Conservation (phyloP, 2,888 invertebrate species). For the Plemyria rubiginata region DNA sequence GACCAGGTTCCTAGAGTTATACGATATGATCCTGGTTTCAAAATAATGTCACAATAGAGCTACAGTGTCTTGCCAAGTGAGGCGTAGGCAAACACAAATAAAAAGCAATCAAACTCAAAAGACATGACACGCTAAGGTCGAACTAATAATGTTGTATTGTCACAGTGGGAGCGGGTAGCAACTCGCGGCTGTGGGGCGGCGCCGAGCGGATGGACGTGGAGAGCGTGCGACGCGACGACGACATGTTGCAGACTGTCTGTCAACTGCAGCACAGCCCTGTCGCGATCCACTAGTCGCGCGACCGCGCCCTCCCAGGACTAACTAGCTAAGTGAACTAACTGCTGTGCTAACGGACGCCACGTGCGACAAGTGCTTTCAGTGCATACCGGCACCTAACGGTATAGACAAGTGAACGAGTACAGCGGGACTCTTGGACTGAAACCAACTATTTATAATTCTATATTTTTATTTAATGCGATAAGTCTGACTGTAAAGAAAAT, state of each 20-base stretch:
- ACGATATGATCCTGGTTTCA: no score
- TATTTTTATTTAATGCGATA: slow-evolving; percentile 83
- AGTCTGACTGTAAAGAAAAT: slow-evolving; percentile 81
- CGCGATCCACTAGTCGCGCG: slow-evolving; percentile 89
- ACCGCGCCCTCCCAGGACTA: slow-evolving; percentile 11
- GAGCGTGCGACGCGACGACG: slow-evolving; percentile 73
- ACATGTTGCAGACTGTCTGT: slow-evolving; percentile 93
- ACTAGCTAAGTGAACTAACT: slow-evolving; percentile 27
- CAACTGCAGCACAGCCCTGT: slow-evolving; percentile 95
- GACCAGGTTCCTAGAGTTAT: no score
- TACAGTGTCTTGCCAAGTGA: no score
- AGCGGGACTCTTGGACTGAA: slow-evolving; percentile 63
- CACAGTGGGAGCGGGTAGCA: slow-evolving; percentile 58
- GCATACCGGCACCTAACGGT: not conserved
- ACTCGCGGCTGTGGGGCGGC: slow-evolving; percentile 62
- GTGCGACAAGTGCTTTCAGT: slow-evolving; percentile 9
- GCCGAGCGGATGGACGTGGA: slow-evolving; percentile 91
- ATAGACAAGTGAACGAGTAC: slow-evolving; percentile 8
- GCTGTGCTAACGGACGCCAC: slow-evolving; percentile 1
- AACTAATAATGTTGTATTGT: slow-evolving; percentile 21
- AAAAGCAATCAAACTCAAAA: no score
- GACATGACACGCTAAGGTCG: no score
- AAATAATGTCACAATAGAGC: no score
- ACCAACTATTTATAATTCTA: slow-evolving; percentile 79
- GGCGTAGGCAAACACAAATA: no score